Base-by-base conservation (phyloP, 2,797 vertebrate genomes). In the Chanos chanos region DNA sequence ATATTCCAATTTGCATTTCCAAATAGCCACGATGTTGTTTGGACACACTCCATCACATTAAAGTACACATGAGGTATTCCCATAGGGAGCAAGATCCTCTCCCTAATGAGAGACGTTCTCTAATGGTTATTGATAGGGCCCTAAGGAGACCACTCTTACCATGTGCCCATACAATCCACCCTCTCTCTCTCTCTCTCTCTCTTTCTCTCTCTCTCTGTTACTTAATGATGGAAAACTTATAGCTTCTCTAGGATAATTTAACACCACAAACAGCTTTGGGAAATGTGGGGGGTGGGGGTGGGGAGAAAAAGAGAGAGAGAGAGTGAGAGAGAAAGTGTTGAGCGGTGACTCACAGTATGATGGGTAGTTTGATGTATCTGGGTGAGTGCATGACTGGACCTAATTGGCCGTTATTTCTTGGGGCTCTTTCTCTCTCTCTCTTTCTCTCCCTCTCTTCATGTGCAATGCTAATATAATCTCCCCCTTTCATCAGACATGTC, bases 91-190 rank as follows among this genome's bases (percentile, higher is more conserved):
- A 28, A 48, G 24, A 40, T 18, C 8, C 61, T 16, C 15, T 16
- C 47, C 34, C 66, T 85, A 83, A 86, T 83, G 80, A 83, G 77
- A 80, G 78, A 78, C 64, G 56, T 74, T 70, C 52, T 64, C 73
- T 86, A 86, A 87, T 86, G 75, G 72, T 78, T 86, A 82, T 79
- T 82, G 82, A 89, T 83, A 67, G 72, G 77, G 70, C 79, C 75
- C 66, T 1, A 55, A 80, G 77, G 75, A 75, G 66, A 61, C 48
- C 65, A 25, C 9, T 30, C 18, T 27, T 28, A 24, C 8, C 13
- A 1, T 10, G 1, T 18, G 33, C 33, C 28, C 33, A 13, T 51
- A 57, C 43, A n/a, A 30, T 22, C 39, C 40, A 5, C 39, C 22
- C 21, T 6, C 22, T 27, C 12, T 28, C 64, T 79, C 61, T 68